Evolutionary conservation across 2,113 vertebrate species (phyloP).

Genomic region (Myrmophylax atrothorax): DNA sequence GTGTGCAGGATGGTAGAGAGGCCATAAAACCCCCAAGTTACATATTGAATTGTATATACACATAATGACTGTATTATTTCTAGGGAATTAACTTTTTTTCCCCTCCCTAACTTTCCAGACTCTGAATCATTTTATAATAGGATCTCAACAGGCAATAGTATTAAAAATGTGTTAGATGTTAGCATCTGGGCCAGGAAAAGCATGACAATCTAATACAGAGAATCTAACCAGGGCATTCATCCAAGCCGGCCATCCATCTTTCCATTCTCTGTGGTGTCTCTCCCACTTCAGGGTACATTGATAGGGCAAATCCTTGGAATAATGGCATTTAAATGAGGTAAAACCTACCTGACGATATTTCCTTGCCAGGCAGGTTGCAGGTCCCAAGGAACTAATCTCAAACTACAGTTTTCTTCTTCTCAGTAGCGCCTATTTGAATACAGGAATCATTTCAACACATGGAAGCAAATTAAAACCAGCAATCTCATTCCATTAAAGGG

Average conservation of each 20-base stretch:
- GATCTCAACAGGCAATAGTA: conserved; percentile 27
- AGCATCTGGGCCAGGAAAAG: conserved; percentile 44
- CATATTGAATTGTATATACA: conserved; percentile 36
- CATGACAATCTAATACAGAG: conserved; percentile 15
- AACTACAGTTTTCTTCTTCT: background rate
- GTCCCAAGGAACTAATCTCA: background rate
- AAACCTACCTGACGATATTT: background rate
- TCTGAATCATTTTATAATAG: conserved; percentile 59
- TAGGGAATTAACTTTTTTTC: background rate
- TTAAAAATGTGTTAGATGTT: conserved; percentile 46
- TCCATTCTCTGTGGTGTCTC: conserved; percentile 28
- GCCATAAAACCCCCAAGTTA: conserved; percentile 17
- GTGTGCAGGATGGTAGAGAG: conserved; percentile 1
- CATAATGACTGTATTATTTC: conserved; percentile 53
- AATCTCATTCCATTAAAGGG: background rate
- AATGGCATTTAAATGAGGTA: conserved; percentile 56
- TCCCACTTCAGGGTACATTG: conserved; percentile 12
- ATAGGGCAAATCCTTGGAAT: conserved; percentile 43
- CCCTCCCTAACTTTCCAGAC: background rate
- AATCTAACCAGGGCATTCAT: conserved; percentile 31
- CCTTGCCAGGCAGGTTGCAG: background rate
- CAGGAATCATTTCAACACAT: background rate
- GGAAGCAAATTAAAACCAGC: background rate
- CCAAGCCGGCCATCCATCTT: conserved; percentile 50
- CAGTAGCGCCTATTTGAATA: background rate